Conservation (phyloP, 2,888 invertebrate genomes). For the Noctua janthe region DNA sequence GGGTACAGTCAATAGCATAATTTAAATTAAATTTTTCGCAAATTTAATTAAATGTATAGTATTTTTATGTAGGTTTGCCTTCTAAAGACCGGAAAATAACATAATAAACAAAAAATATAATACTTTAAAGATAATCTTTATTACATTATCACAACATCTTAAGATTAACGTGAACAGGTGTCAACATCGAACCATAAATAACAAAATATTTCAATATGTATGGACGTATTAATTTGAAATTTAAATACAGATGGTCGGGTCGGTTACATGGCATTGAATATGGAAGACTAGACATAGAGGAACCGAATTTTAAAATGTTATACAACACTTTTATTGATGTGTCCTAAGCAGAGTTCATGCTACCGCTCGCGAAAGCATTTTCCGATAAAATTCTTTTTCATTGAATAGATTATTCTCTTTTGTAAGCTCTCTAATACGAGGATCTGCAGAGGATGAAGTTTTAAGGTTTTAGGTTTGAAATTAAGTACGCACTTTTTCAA, state of each 20-base stretch:
- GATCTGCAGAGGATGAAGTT: not conserved
- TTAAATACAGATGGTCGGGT: conserved; percentile 57
- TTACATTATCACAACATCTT: conserved; percentile 52
- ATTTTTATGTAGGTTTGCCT: not conserved
- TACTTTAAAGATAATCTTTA: conserved; percentile 45
- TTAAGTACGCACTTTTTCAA: not conserved
- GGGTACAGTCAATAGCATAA: not conserved
- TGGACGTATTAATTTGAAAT: conserved; percentile 63
- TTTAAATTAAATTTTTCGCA: not conserved
- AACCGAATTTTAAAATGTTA: conserved; percentile 66
- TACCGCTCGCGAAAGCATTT: not conserved
- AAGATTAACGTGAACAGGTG: conserved; percentile 64
- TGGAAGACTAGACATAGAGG: conserved; percentile 71
- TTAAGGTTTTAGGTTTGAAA: not conserved
- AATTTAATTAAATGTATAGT: conserved; percentile 10
- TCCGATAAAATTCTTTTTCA: not conserved
- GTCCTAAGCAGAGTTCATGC: conserved; percentile 11
- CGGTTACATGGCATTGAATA: conserved; percentile 58
- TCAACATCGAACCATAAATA: conserved; percentile 60
- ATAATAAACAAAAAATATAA: conserved; percentile 44
- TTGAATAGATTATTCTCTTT: not conserved
- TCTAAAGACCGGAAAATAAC: conserved; percentile 33
- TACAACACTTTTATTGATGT: conserved; percentile 49
- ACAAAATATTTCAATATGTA: conserved; percentile 60
- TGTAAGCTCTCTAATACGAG: not conserved